Evolutionary conservation across 2,797 vertebrate genomes (phyloP).

Genomic region (Aphelocoma californica): DNA sequence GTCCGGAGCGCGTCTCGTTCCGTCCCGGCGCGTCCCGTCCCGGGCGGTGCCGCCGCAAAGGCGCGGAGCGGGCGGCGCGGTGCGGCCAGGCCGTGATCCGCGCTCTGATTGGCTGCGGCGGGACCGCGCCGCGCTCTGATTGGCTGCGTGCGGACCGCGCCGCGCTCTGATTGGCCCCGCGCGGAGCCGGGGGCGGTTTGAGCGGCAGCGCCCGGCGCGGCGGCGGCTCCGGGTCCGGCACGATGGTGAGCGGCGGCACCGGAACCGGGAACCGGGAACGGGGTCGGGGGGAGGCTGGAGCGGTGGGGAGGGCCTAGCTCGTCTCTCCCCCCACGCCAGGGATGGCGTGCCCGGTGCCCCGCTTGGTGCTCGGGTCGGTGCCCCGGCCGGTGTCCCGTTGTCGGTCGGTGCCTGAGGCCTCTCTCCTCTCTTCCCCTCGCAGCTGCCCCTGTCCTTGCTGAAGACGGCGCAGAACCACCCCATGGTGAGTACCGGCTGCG

Average conservation of each 20-base stretch:
- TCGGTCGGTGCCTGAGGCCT: neutral
- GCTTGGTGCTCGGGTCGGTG: neutral
- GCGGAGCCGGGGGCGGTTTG: neutral
- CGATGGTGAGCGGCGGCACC: neutral
- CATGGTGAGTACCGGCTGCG: constrained; percentile 84
- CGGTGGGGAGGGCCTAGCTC: neutral
- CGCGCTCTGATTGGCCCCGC: neutral
- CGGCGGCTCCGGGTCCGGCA: constrained; percentile 12
- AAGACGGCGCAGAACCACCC: constrained; percentile 99
- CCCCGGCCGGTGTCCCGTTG: neutral
- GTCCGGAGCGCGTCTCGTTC: neutral
- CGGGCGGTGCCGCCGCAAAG: neutral
- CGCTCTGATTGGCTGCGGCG: neutral
- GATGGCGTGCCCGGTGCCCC: neutral
- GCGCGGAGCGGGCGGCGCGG: neutral
- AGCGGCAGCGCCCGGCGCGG: neutral
- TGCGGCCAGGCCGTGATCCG: neutral
- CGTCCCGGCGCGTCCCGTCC: neutral
- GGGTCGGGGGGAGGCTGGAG: neutral
- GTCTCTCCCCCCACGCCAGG: too few species aligned
- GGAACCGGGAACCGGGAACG: neutral
- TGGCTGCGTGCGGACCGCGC: neutral
- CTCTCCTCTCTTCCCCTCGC: neutral
- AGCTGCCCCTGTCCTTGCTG: constrained; percentile 93
- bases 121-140: neutral